Evolutionary conservation across 2,113 vertebrate species (phyloP), one percentile per base, ranked within the genome.

Genomic region (Cryptomyrus ogoouensis): DNA sequence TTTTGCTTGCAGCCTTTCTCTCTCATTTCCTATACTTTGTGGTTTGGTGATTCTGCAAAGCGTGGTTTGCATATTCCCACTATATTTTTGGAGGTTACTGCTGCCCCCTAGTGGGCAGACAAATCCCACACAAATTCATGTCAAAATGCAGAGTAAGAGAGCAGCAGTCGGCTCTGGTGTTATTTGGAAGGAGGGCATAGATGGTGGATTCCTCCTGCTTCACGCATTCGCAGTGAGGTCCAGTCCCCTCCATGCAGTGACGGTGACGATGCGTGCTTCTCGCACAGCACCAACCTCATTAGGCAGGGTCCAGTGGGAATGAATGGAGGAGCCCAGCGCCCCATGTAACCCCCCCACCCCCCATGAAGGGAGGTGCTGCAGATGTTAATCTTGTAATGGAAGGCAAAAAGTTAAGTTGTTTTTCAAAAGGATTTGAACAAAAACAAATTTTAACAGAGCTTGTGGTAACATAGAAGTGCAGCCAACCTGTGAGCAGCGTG

Each of bases 101-200:
- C 44, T 87, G 84, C 84, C 84, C 84, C 84, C 84, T 87, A 53
- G n/a, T 52, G 84, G 84, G 44, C 27, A 87, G n/a, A 47, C 3
- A 53, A 39, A 39, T 53, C 27, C n/a, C 47, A 53, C 2, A 5
- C 31, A 53, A 87, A 87, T 27, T 27, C 44, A 50, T 50, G 83
- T 86, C 2, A 86, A 86, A 86, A 86, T 86, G 47, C 83, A 47
- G 46, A 12, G 46, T 27, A 50, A 4, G 4, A 24, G 9, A 10
- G n/a, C 24, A 85, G 44, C 24, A 49, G 19, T n/a, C 21, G 3
- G 19, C 44, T 85, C 46, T n/a, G 35, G 15, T 77, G 35, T 42
- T 35, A 42, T 39, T 42, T 42, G 35, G 74, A 80, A 80, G 42
- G 31, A 42, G 74, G 15, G 35, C 35, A 39, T 31, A 39, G 31